These are phyloP conservation scores for Syrista parreyssii DNA, from an alignment of 2,888 invertebrate genomes.

Conservation along the genomic window DNA sequence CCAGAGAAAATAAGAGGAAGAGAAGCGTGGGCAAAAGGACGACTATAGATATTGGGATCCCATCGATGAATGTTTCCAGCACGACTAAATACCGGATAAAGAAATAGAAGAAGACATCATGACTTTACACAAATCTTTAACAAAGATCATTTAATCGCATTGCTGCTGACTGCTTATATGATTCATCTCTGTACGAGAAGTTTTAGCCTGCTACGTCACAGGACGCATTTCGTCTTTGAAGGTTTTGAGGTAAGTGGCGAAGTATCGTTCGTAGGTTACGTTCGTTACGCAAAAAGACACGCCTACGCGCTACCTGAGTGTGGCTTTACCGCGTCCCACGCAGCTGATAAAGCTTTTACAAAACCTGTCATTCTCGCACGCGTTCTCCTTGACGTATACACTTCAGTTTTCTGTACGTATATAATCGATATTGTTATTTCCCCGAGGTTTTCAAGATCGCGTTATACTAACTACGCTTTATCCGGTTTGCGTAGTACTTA, in stretches of 20 bases:
- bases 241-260: slow-evolving; percentile 15
- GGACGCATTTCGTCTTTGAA: background rate
- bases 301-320: slow-evolving; percentile 20
- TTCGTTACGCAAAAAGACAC: slow-evolving; percentile 18
- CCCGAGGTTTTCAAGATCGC: background rate
- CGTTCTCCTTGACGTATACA: background rate
- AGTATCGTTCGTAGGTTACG: slow-evolving; percentile 11
- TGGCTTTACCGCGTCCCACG: slow-evolving; percentile 19
- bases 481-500: background rate
- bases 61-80: background rate
- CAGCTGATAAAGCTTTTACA: slow-evolving; percentile 15
- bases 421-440: background rate
- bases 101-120: background rate
- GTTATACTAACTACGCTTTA: background rate
- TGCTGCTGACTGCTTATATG: background rate
- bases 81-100: background rate
- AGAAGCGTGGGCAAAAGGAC: background rate
- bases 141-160: background rate
- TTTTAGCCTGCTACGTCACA: background rate
- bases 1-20: background rate
- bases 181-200: background rate
- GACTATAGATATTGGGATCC: background rate
- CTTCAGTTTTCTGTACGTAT: background rate
- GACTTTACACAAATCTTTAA: background rate
- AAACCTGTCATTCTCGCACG: slow-evolving; percentile 10